These are phyloP conservation scores for Anthophora plumipes DNA, from an alignment of 2,888 invertebrate genomes.

Conservation along the genomic window DNA sequence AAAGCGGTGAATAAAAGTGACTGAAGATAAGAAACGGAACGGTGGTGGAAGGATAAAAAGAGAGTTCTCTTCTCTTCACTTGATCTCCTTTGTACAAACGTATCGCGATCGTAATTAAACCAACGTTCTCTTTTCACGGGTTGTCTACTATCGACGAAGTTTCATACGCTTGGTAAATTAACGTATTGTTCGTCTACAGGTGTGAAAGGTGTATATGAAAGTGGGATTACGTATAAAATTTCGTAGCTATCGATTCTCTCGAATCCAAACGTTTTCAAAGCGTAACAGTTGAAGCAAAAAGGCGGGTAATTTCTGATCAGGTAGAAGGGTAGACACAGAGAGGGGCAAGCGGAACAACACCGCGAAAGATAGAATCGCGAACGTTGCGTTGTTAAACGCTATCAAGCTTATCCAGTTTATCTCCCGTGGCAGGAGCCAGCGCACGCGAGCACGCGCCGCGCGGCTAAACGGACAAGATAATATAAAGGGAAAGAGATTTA, in stretches of 20 bases:
- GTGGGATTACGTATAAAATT: too few species aligned
- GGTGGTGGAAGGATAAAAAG: not conserved
- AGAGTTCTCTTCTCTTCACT: constrained; percentile 37
- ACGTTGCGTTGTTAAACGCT: constrained; percentile 29
- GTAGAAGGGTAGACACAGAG: not conserved
- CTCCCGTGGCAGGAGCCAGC: constrained; percentile 35
- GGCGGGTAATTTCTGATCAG: too few species aligned
- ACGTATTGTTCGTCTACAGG: constrained; percentile 32
- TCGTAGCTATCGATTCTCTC: too few species aligned
- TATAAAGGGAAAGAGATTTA: constrained; percentile 45
- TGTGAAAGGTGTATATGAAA: not conserved
- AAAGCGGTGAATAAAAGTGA: constrained; percentile 20
- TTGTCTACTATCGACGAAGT: constrained; percentile 55
- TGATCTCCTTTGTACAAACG: constrained; percentile 53
- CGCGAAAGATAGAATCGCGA: constrained; percentile 38
- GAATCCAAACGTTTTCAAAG: too few species aligned
- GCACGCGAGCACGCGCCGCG: constrained; percentile 54
- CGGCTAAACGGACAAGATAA: constrained; percentile 55
- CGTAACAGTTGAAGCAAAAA: too few species aligned
- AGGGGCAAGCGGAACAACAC: constrained; percentile 4
- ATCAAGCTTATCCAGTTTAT: constrained; percentile 61
- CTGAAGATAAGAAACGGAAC: not conserved
- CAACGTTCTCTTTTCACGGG: constrained; percentile 44
- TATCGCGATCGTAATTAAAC: constrained; percentile 68
- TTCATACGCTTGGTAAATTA: constrained; percentile 64